phyloP scores from a whole-genome alignment of 2,888 invertebrate genomes.

The Eulithis prunata region DNA sequence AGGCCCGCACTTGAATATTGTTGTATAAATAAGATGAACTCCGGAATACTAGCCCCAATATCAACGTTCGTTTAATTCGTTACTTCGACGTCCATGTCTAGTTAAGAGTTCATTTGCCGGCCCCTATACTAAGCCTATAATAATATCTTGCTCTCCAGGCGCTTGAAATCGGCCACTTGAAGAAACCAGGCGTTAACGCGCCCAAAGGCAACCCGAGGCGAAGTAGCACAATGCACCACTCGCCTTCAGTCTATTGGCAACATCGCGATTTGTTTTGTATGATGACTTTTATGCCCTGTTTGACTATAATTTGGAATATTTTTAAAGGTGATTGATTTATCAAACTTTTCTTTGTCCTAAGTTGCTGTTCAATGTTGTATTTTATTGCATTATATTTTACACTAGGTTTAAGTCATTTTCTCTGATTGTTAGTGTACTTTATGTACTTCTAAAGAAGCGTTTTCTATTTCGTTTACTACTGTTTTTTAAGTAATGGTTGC shows the following conservation, averaged over 20 bases:
- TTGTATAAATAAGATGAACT: neutral
- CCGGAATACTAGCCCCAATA: neutral
- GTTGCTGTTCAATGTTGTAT: constrained; percentile 28
- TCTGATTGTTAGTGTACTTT: constrained; percentile 11
- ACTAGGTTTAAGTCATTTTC: constrained; percentile 4
- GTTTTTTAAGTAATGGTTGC: constrained; percentile 16
- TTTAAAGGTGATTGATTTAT: constrained; percentile 26
- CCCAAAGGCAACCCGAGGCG: neutral
- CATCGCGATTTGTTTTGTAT: neutral
- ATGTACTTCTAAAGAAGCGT: constrained; percentile 14
- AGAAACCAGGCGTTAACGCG: no score
- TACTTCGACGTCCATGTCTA: neutral
- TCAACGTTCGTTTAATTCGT: neutral
- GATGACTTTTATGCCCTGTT: constrained; percentile 25
- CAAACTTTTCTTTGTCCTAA: constrained; percentile 19
- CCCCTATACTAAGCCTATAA: neutral
- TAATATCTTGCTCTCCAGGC: neutral
- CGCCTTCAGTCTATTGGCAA: no score
- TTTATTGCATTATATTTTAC: constrained; percentile 26
- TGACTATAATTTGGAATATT: constrained; percentile 9
- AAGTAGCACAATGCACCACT: neutral
- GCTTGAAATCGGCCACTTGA: neutral
- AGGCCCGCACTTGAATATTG: neutral
- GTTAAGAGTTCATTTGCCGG: neutral
- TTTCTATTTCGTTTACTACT: constrained; percentile 30